Base-by-base conservation (phyloP, 2,888 invertebrate genomes). In the Drosophila austrosaltans region DNA sequence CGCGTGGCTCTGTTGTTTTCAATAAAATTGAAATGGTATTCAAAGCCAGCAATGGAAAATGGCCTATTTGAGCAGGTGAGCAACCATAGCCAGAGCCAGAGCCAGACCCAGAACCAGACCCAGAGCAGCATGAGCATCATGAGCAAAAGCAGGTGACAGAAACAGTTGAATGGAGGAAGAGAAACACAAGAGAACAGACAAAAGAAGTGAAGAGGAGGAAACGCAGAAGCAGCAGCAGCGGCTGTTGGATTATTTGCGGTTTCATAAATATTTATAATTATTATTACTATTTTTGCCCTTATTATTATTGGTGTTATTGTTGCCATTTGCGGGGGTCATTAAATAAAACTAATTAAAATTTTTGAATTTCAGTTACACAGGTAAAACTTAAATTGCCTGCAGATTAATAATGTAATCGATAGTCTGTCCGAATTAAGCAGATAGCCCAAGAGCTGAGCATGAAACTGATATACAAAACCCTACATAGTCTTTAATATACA, bases 281-380 rank as follows among this genome's bases (percentile, higher is more conserved):
- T 36, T 72, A 36, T 63, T 66, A 57, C 54, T 22, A 53, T 20
- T 39, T 12, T 63, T 69, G 54, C 67, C 66, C 72, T 63, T 53
- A 16, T 48, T 60, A 42, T 60, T 60, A 42, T 60, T 54, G 48
- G 3, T 54, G 67, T 65, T 65, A 64, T 71, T 71, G 60, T 66
- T 63, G 67, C 39, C 44, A 1, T 16, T 39, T 25, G 48, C 22
- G 48, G 8, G 48, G 48, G 22, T 12, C 22, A 40, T 53, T 39
- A 66, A 65, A 53, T 66, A 74, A 58, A 70, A 72, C 68, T 77
- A 81, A 84, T 84, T 84, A 82, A 79, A 69, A 65, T 48, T 16
- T 8, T 2, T 16, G 40, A 39, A 61, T 28, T 30, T 12, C 36
- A 10, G 36, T 36, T 36, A 36, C 36, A 44, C 42, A 10, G 68